Conservation (phyloP, 2,888 invertebrate genomes). For the Hemithea aestivaria region DNA sequence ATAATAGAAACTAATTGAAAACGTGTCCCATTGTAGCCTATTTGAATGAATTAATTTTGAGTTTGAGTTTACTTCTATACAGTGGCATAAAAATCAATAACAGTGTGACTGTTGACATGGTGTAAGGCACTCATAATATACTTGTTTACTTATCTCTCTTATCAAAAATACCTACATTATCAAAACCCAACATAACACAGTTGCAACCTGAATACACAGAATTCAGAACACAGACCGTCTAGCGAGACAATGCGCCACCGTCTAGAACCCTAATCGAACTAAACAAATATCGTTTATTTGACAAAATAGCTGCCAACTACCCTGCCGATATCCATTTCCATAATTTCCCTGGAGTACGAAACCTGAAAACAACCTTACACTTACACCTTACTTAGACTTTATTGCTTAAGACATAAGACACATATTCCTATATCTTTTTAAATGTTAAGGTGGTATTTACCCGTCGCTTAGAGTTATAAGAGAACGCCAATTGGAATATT, state of each 20-base stretch:
- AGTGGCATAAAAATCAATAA: too few species aligned
- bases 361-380: constrained; percentile 9
- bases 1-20: too few species aligned
- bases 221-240: neutral
- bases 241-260: constrained; percentile 7
- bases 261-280: constrained; percentile 35
- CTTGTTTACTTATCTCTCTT: too few species aligned
- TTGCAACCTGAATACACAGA: constrained; percentile 3
- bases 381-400: neutral
- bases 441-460: constrained; percentile 8
- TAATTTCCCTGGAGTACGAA: constrained; percentile 50
- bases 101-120: too few species aligned
- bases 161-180: too few species aligned
- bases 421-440: neutral
- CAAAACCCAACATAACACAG: too few species aligned
- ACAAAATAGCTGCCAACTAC: constrained; percentile 53
- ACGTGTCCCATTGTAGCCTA: too few species aligned
- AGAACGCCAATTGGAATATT: constrained; percentile 40
- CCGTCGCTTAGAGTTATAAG: constrained; percentile 27
- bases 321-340: constrained; percentile 44
- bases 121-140: too few species aligned
- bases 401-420: neutral
- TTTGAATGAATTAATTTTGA: too few species aligned
- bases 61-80: too few species aligned
- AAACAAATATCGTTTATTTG: constrained; percentile 51